Evolutionary conservation across 2,888 invertebrate species (phyloP).

Genomic region (Dasypogon diadema): DNA sequence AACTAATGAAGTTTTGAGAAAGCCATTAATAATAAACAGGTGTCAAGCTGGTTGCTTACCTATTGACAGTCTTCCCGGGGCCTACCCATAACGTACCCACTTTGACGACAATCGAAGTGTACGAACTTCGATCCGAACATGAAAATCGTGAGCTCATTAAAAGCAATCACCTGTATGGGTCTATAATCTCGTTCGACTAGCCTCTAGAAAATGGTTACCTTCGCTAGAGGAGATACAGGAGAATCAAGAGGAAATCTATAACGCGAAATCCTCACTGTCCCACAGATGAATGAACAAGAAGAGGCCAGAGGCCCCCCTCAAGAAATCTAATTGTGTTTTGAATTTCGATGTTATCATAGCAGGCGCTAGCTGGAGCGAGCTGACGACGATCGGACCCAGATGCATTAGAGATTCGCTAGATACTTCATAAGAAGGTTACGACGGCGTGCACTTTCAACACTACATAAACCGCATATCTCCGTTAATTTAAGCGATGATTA

Average conservation of each 20-base stretch:
- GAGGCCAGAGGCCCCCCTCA: conserved; percentile 26
- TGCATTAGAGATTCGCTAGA: conserved; percentile 47
- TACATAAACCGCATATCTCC: conserved; percentile 35
- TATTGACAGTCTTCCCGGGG: conserved; percentile 37
- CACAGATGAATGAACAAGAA: conserved; percentile 7
- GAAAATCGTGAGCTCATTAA: conserved; percentile 51
- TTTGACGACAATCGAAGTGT: conserved; percentile 49
- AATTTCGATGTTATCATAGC: conserved; percentile 43
- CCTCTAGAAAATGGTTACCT: conserved; percentile 18
- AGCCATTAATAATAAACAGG: conserved; percentile 51
- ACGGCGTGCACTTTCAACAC: conserved; percentile 42
- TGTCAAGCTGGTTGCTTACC: conserved; percentile 46
- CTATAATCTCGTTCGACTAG: conserved; percentile 44
- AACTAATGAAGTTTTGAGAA: conserved; percentile 49
- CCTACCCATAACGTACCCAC: conserved; percentile 44
- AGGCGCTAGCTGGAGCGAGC: conserved; percentile 31
- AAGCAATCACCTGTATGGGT: conserved; percentile 50
- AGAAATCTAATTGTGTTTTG: conserved; percentile 48
- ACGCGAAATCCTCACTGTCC: conserved; percentile 46
- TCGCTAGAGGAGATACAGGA: background rate
- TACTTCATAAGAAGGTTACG: conserved; percentile 37
- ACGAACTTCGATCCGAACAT: conserved; percentile 50
- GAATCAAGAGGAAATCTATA: conserved; percentile 42
- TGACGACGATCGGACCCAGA: conserved; percentile 39
- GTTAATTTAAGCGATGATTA: conserved; percentile 47